Evolutionary conservation across 2,888 invertebrate genomes (phyloP).

Genomic region (Parascotia fuliginaria): DNA sequence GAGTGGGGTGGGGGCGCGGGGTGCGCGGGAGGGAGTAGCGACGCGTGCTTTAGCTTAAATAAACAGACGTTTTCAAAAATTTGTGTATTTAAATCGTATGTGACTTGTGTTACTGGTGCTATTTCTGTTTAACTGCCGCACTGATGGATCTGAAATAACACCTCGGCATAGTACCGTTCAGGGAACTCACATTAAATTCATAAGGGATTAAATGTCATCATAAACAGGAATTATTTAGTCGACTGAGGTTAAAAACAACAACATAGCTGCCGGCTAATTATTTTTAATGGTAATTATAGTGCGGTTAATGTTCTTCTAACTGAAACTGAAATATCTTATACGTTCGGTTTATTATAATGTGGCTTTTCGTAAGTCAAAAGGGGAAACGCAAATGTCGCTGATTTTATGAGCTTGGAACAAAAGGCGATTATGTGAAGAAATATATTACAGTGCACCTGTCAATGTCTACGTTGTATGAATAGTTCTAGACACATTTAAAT

Average conservation of each 20-base stretch:
- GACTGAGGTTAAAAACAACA: conserved; percentile 83
- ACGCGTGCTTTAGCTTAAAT: conserved; percentile 80
- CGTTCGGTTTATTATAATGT: conserved; percentile 40
- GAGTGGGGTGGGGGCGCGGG: conserved; percentile 13
- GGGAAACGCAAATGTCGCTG: conserved; percentile 28
- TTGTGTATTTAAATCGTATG: conserved; percentile 84
- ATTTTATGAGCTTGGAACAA: conserved; percentile 30
- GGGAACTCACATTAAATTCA: conserved; percentile 81
- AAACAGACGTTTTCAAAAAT: conserved; percentile 84
- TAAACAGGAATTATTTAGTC: conserved; percentile 85
- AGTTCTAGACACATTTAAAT: neutral
- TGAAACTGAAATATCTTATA: conserved; percentile 48
- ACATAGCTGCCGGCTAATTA: conserved; percentile 61
- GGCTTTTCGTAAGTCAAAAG: conserved; percentile 40
- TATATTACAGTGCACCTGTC: conserved; percentile 9
- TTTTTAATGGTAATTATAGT: conserved; percentile 62
- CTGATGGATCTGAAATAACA: conserved; percentile 81
- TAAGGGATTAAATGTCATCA: conserved; percentile 85
- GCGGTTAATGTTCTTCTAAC: conserved; percentile 46
- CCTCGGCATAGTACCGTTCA: conserved; percentile 71
- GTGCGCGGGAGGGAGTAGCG: conserved; percentile 29
- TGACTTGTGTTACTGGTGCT: conserved; percentile 82
- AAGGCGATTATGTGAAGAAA: conserved; percentile 18
- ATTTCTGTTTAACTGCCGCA: conserved; percentile 80
- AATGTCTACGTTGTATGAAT: conserved; percentile 7